These are phyloP conservation scores for Cryptoprocta ferox DNA, from an alignment of 2,797 vertebrate genomes.

Conservation along the genomic window DNA sequence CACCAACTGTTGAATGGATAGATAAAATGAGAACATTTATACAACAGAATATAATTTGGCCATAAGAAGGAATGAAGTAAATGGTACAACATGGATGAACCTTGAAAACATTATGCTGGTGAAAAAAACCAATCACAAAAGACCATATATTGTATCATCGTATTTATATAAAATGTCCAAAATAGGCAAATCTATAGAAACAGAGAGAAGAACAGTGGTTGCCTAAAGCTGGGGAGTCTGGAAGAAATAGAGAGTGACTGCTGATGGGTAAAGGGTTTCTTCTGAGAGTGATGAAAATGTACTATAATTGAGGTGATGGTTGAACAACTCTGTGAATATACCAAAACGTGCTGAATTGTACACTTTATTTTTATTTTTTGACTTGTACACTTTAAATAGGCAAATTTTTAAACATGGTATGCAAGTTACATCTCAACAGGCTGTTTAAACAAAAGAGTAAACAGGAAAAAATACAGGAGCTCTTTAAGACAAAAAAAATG, in stretches of 20 bases:
- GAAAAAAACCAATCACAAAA: not conserved
- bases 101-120: not conserved
- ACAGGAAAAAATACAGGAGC: not conserved
- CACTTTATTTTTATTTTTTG: not conserved
- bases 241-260: not conserved
- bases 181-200: not conserved
- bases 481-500: not conserved
- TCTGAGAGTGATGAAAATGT: not conserved
- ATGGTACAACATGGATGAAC: not conserved
- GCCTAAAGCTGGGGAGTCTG: not conserved
- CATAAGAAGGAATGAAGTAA: not conserved
- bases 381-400: too few species aligned
- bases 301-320: not conserved
- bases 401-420: not conserved
- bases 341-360: not conserved
- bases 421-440: not conserved
- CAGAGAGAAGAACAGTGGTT: not conserved
- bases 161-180: not conserved
- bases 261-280: not conserved
- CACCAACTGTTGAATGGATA: not conserved
- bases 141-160: not conserved
- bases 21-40: not conserved
- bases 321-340: not conserved
- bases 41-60: not conserved
- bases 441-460: not conserved